Evolutionary conservation across 2,888 invertebrate genomes (phyloP).

Genomic region (Andrena hattorfiana): DNA sequence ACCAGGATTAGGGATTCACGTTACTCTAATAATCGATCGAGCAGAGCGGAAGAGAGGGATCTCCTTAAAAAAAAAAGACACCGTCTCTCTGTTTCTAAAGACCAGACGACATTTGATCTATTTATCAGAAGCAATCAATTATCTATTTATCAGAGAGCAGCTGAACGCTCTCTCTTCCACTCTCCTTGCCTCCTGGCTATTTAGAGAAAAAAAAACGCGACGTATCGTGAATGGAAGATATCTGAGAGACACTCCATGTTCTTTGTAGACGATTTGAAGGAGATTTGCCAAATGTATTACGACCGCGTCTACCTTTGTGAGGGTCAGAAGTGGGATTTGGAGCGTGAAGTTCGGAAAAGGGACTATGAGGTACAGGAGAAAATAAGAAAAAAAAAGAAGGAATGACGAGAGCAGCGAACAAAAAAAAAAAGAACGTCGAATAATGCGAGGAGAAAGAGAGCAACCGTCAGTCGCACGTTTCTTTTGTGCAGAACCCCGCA

Average conservation of each 20-base stretch:
- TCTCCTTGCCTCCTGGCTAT: conserved; percentile 49
- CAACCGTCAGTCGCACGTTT: conserved; percentile 61
- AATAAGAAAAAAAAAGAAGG: conserved; percentile 44
- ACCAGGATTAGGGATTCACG: conserved; percentile 42
- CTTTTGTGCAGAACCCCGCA: conserved; percentile 49
- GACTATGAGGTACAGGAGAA: conserved; percentile 96
- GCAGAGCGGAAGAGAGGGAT: conserved; percentile 55
- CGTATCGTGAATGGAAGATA: conserved; percentile 63
- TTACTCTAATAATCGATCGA: conserved; percentile 48
- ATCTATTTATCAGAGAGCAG: too few species aligned
- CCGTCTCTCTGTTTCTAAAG: background rate
- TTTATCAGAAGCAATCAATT: too few species aligned
- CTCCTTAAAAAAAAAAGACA: background rate
- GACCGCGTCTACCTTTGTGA: conserved; percentile 98
- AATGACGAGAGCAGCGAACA: conserved; percentile 15
- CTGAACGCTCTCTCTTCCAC: conserved; percentile 15
- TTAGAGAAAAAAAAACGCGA: conserved; percentile 39
- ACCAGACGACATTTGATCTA: too few species aligned
- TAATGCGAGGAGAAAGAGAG: conserved; percentile 71
- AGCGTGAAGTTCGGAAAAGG: conserved; percentile 99
- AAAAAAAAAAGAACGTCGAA: conserved; percentile 63
- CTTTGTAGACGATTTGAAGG: conserved; percentile 94
- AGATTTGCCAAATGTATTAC: conserved; percentile 98
- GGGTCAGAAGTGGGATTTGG: conserved; percentile 99
- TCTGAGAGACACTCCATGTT: conserved; percentile 79